These are phyloP conservation scores for Arothron firmamentum DNA, from an alignment of 2,113 vertebrate genomes.

Conservation along the genomic window DNA sequence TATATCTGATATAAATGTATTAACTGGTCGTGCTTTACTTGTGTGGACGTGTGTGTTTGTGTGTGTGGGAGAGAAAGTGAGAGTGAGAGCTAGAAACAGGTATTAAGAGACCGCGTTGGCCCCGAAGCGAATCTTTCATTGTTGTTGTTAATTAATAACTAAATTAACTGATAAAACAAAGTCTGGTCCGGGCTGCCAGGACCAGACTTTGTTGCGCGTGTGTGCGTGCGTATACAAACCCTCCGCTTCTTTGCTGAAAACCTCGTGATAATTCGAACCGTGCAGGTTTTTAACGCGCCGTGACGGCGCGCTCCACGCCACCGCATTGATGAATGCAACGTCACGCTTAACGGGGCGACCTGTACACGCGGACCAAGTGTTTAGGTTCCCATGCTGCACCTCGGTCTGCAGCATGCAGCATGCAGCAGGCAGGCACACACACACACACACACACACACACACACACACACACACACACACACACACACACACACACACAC, in stretches of 20 bases:
- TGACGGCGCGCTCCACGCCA: slow-evolving; percentile 61
- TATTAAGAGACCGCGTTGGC: too few relatives aligned
- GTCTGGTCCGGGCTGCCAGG: too few relatives aligned
- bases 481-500: too few relatives aligned
- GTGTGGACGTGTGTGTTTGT: too few relatives aligned
- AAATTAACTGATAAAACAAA: too few relatives aligned
- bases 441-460: slow-evolving; percentile 6
- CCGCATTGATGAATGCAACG: slow-evolving; percentile 54
- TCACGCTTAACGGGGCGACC: slow-evolving; percentile 40
- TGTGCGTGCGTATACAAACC: slow-evolving; percentile 6
- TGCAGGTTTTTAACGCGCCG: slow-evolving; percentile 57
- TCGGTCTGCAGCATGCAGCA: slow-evolving; percentile 55
- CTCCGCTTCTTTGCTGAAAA: slow-evolving; percentile 7
- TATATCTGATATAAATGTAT: too few relatives aligned
- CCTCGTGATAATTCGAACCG: slow-evolving; percentile 52
- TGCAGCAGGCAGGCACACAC: not conserved
- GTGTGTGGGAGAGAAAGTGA: too few relatives aligned
- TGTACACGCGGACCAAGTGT: slow-evolving; percentile 58
- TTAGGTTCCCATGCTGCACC: slow-evolving; percentile 57
- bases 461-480: slow-evolving; percentile 11
- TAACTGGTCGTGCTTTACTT: too few relatives aligned
- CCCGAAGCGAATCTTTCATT: too few relatives aligned
- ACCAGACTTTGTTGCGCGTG: too few relatives aligned
- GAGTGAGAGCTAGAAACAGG: too few relatives aligned
- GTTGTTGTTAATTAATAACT: too few relatives aligned